Conservation (phyloP, 2,797 vertebrate genomes). For the Scomberomorus guttatus region DNA sequence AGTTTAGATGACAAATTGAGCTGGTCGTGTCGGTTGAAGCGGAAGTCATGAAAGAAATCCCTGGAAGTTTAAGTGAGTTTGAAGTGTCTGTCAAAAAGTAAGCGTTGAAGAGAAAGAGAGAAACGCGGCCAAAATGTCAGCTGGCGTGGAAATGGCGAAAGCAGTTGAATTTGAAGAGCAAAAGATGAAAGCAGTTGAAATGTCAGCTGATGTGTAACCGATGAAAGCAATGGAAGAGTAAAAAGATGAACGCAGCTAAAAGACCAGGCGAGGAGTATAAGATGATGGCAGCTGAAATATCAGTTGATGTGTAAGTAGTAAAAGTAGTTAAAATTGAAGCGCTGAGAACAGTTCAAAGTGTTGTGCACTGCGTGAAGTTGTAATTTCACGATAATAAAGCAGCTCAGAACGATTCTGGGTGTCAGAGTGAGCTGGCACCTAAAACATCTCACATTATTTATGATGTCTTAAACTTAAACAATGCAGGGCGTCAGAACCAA, state of each 20-base stretch:
- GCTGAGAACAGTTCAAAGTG: neutral
- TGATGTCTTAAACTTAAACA: neutral
- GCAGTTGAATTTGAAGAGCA: neutral
- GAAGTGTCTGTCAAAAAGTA: neutral
- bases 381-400: neutral
- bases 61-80: neutral
- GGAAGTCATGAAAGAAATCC: neutral
- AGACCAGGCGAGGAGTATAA: neutral
- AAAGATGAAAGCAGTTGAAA: neutral
- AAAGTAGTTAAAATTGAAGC: no score
- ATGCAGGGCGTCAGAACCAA: neutral
- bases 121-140: neutral
- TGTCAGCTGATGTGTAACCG: neutral
- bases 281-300: neutral
- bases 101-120: neutral
- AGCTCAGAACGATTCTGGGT: neutral
- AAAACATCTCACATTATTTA: neutral
- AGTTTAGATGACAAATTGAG: neutral
- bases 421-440: neutral
- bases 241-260: neutral
- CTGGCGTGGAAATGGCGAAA: neutral
- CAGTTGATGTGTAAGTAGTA: neutral
- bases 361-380: neutral
- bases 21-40: neutral
- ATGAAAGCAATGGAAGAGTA: neutral